These are phyloP conservation scores for Tenebrosternarchus preto DNA, from an alignment of 2,113 vertebrate genomes.

Conservation along the genomic window DNA sequence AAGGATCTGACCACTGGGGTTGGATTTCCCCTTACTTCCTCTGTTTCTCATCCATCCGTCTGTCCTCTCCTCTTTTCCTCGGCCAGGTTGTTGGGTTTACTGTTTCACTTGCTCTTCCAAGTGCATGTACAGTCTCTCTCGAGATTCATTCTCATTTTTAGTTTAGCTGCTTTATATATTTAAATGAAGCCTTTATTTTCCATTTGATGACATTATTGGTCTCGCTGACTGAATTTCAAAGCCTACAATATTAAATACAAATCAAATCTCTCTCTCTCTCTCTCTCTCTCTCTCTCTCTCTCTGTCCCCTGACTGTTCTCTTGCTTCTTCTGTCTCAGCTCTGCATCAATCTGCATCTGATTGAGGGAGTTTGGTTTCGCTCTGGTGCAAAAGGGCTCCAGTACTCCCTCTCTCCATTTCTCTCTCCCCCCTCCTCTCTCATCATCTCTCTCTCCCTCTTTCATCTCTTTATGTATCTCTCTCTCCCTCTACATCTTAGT, in stretches of 20 bases:
- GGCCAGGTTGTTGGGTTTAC: slow-evolving; percentile 51
- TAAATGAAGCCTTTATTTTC: too few relatives aligned
- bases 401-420: slow-evolving; percentile 59
- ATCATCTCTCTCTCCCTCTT: neutral
- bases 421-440: slow-evolving; percentile 22
- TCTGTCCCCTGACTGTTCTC: slow-evolving; percentile 32
- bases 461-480: slow-evolving; percentile 1
- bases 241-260: neutral
- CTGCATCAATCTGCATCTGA: slow-evolving; percentile 66
- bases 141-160: too few relatives aligned
- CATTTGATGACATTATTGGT: neutral
- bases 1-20: slow-evolving; percentile 41
- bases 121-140: too few relatives aligned
- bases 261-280: neutral
- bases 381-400: slow-evolving; percentile 11
- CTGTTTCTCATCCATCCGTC: neutral
- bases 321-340: slow-evolving; percentile 40
- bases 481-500: neutral
- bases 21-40: slow-evolving; percentile 55
- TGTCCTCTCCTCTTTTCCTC: slow-evolving; percentile 33
- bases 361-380: slow-evolving; percentile 62
- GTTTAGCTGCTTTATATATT: too few relatives aligned
- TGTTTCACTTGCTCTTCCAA: slow-evolving; percentile 3
- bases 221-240: neutral
- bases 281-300: slow-evolving; percentile 35